Conservation (phyloP, 2,797 vertebrate genomes). For the Sebastes baramenuke region DNA sequence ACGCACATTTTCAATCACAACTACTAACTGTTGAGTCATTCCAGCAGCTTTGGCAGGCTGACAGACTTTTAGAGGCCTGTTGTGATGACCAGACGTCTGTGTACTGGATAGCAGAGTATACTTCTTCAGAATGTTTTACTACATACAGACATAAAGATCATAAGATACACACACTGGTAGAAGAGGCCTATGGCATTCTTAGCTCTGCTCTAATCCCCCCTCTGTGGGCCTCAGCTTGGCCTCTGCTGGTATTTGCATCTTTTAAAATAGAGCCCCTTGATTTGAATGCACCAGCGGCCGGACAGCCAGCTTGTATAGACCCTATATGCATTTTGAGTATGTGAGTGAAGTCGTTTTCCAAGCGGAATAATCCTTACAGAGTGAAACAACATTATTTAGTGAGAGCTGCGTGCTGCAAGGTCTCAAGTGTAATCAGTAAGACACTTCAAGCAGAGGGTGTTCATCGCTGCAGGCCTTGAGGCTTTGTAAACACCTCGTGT, state of each 20-base stretch:
- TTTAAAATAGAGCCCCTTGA: conserved; percentile 62
- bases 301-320: neutral
- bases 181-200: conserved; percentile 49
- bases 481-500: neutral
- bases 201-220: conserved; percentile 38
- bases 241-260: conserved; percentile 68
- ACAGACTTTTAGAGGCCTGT: neutral
- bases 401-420: neutral
- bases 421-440: neutral
- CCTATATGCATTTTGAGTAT: neutral
- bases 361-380: neutral
- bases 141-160: conserved; percentile 24
- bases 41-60: neutral
- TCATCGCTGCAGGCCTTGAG: neutral
- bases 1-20: neutral
- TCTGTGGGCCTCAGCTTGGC: conserved; percentile 57
- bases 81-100: conserved; percentile 3
- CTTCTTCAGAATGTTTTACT: conserved; percentile 9
- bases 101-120: neutral
- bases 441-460: neutral
- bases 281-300: conserved; percentile 35
- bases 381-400: neutral
- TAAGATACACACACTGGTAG: neutral
- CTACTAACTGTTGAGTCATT: conserved; percentile 31
- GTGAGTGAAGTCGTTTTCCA: neutral